A percentile compares a stretch with the other conserved stretches of the same genome.
These are phyloP conservation scores for Macrochelys suwanniensis DNA, from an alignment of 2,797 vertebrate species.

Conservation along the genomic window DNA sequence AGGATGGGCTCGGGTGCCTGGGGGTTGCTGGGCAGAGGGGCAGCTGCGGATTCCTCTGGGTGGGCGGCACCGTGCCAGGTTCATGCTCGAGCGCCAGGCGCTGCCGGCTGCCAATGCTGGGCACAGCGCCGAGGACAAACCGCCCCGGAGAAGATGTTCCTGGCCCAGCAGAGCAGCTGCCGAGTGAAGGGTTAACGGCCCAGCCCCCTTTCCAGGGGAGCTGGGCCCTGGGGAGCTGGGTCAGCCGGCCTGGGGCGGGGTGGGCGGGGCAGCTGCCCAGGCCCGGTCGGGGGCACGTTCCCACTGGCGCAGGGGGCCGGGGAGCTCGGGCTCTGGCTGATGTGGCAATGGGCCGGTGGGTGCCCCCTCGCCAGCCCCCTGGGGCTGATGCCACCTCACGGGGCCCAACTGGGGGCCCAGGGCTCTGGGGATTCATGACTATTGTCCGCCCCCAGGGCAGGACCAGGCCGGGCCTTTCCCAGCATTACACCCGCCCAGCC, in stretches of 20 bases:
- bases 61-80: too few relatives aligned
- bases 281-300: not conserved
- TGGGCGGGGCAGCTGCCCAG: not conserved
- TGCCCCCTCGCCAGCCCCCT: not conserved
- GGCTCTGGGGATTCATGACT: not conserved
- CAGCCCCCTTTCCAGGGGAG: not conserved
- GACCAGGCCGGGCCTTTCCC: not conserved
- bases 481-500: too few relatives aligned
- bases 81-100: too few relatives aligned
- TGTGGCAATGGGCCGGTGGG: not conserved
- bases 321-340: not conserved
- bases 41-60: not conserved
- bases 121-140: too few relatives aligned
- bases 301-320: not conserved
- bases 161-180: not conserved
- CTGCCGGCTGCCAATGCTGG: too few relatives aligned
- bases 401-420: too few relatives aligned
- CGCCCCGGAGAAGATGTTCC: too few relatives aligned
- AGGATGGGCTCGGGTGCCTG: not conserved
- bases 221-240: too few relatives aligned
- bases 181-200: too few relatives aligned
- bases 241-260: too few relatives aligned
- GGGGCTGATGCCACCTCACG: too few relatives aligned
- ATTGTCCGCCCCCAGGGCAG: too few relatives aligned
- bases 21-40: not conserved